Conservation (phyloP, 2,888 invertebrate species). For the Microctonus hyperodae region DNA sequence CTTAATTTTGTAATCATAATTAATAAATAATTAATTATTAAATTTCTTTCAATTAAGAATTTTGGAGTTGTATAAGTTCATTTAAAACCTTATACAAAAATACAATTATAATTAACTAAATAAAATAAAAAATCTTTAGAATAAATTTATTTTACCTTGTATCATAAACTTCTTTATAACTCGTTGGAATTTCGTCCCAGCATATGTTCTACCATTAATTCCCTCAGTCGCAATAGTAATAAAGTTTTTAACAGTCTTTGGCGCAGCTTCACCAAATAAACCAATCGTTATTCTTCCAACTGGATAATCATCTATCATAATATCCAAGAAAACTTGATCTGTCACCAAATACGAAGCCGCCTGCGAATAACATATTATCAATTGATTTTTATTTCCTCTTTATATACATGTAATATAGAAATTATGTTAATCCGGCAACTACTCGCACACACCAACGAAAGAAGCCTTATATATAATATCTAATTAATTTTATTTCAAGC, state of each 20-base stretch:
- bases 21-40: too few species aligned
- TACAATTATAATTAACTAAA: background rate
- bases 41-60: too few species aligned
- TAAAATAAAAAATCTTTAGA: background rate
- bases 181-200: slow-evolving; percentile 82
- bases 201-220: slow-evolving; percentile 78
- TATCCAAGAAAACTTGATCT: slow-evolving; percentile 83
- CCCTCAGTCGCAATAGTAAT: slow-evolving; percentile 79
- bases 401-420: background rate
- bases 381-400: background rate
- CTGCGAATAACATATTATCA: slow-evolving; percentile 62
- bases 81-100: too few species aligned
- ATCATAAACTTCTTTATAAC: slow-evolving; percentile 91
- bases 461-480: background rate
- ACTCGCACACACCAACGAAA: background rate
- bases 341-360: slow-evolving; percentile 75
- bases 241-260: slow-evolving; percentile 88
- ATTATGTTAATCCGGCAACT: background rate
- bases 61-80: too few species aligned
- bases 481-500: background rate
- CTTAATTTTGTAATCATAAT: too few species aligned
- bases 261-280: slow-evolving; percentile 86
- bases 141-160: slow-evolving; percentile 71
- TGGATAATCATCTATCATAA: slow-evolving; percentile 75
- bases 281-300: slow-evolving; percentile 84